Percentiles rank a stretch among this genome's conserved stretches.
phyloP scores from a whole-genome alignment of 2,888 invertebrate genomes.

The Biston betularia region DNA sequence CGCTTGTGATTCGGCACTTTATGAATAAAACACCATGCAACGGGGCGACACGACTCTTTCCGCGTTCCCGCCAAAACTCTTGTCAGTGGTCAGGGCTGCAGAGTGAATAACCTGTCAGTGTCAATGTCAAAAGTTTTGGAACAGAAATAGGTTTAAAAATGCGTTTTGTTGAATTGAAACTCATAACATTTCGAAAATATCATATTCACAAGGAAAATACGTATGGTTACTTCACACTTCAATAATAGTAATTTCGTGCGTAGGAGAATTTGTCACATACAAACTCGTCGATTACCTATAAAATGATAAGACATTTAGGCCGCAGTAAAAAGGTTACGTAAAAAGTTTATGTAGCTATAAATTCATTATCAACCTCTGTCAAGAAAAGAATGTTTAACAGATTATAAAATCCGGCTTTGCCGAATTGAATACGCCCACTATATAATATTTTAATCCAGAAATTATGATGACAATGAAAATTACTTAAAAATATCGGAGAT shows the following conservation, averaged over 20 bases:
- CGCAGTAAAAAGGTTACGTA: constrained; percentile 24
- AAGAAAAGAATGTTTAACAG: constrained; percentile 23
- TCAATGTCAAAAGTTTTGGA: too few species aligned
- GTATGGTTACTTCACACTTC: neutral
- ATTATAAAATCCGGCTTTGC: constrained; percentile 17
- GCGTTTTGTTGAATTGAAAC: too few species aligned
- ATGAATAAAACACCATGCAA: too few species aligned
- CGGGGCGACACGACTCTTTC: too few species aligned
- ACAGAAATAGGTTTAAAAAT: too few species aligned
- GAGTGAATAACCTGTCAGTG: too few species aligned
- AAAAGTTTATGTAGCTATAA: constrained; percentile 21
- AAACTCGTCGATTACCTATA: constrained; percentile 17
- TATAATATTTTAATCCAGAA: constrained; percentile 21
- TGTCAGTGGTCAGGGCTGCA: too few species aligned
- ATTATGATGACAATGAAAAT: constrained; percentile 19
- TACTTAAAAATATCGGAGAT: constrained; percentile 13
- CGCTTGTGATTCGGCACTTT: too few species aligned
- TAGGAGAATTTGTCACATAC: constrained; percentile 30
- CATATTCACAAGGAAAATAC: too few species aligned
- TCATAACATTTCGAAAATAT: too few species aligned
- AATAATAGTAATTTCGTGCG: constrained; percentile 12
- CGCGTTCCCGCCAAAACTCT: too few species aligned
- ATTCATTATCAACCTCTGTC: constrained; percentile 25
- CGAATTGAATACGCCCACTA: constrained; percentile 26
- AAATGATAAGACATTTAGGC: constrained; percentile 29